Percentiles rank a stretch among this genome's conserved stretches.
Conservation (phyloP, 2,888 invertebrate species). For the Agrotis segetum region DNA sequence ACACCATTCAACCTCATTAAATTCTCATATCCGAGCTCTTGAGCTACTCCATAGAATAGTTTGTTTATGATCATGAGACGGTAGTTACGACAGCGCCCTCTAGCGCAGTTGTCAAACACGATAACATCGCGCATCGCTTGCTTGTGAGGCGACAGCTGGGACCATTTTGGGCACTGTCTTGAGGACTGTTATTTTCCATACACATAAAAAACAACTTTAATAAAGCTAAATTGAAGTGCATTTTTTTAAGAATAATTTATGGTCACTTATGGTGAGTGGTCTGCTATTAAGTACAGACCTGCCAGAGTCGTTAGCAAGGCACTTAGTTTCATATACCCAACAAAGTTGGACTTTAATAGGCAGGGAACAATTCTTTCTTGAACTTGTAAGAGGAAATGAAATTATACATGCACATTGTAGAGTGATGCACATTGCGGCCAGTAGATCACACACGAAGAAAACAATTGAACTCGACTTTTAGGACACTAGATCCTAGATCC, state of each 20-base stretch:
- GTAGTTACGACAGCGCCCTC: slow-evolving; percentile 27
- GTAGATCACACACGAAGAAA: background rate
- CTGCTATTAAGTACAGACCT: too few relatives aligned
- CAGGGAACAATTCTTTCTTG: background rate
- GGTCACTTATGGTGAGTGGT: too few relatives aligned
- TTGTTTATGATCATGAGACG: background rate
- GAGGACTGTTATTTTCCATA: too few relatives aligned
- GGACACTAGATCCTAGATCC: slow-evolving; percentile 3
- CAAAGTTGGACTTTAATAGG: background rate
- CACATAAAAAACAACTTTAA: too few relatives aligned
- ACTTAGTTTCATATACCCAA: background rate
- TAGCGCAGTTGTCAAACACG: slow-evolving; percentile 2
- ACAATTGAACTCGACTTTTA: slow-evolving; percentile 15
- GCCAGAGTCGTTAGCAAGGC: background rate
- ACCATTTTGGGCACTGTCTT: background rate
- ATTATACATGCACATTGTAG: too few relatives aligned
- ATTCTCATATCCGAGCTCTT: background rate
- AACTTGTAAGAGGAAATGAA: background rate
- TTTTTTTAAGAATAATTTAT: too few relatives aligned
- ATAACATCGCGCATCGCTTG: background rate
- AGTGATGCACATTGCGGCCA: background rate
- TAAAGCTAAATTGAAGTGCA: too few relatives aligned
- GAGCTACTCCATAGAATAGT: background rate
- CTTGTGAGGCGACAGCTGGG: background rate
- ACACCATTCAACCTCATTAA: background rate